phyloP scores from a whole-genome alignment of 2,113 vertebrate genomes.

The Apodemus sylvaticus region DNA sequence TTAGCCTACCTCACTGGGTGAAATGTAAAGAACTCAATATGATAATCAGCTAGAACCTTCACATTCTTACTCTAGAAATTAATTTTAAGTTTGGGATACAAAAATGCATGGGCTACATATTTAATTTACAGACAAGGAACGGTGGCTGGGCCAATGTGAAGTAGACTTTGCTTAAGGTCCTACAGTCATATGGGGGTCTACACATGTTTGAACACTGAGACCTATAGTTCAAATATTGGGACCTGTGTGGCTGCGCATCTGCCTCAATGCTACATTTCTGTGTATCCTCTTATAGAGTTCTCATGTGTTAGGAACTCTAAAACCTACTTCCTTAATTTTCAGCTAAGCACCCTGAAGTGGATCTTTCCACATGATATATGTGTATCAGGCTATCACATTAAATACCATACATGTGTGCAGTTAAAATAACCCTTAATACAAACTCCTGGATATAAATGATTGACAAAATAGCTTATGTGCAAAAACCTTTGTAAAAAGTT shows the following conservation, averaged over 20 bases:
- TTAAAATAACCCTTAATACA: background rate
- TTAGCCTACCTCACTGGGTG: background rate
- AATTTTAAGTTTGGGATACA: background rate
- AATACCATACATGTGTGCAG: background rate
- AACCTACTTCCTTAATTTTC: background rate
- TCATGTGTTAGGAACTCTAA: background rate
- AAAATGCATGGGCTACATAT: background rate
- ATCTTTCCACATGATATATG: background rate
- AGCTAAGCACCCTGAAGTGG: background rate
- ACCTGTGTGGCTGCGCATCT: accelerated
- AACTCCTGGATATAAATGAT: background rate
- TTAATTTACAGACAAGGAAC: background rate
- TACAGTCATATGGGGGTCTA: background rate
- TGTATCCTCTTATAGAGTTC: background rate
- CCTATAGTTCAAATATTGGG: background rate
- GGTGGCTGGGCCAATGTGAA: background rate
- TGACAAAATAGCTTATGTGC: background rate
- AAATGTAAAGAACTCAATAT: background rate
- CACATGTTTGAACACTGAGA: background rate
- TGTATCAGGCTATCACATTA: background rate
- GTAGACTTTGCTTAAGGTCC: background rate
- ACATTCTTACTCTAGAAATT: background rate
- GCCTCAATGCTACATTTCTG: no score
- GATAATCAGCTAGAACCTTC: background rate
- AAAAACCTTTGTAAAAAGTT: background rate